phyloP scores from a whole-genome alignment of 2,113 vertebrate species.

The Psittacula cyanocephala region DNA sequence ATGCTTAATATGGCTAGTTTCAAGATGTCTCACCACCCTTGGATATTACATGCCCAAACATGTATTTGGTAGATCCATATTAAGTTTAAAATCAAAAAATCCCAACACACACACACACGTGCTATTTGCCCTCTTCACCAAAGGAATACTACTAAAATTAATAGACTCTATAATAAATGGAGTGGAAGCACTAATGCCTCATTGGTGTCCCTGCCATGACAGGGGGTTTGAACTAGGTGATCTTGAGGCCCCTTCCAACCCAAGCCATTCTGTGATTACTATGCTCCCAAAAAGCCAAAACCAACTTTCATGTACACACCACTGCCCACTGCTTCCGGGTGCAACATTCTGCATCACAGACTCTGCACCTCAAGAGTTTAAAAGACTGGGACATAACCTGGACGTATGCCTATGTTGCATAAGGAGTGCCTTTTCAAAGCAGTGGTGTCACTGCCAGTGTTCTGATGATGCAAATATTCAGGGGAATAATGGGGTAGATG shows the following conservation, averaged over 20 bases:
- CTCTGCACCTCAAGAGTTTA: not conserved
- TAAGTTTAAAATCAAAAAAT: not conserved
- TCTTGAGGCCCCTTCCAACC: not conserved
- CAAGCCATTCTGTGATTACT: not conserved
- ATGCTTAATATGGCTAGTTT: not conserved
- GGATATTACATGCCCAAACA: not conserved
- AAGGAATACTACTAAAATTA: not conserved
- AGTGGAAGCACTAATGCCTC: not conserved
- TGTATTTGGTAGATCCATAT: not conserved
- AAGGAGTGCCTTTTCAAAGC: not conserved
- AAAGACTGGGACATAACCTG: not conserved
- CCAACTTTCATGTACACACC: not conserved
- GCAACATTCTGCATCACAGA: fast-evolving
- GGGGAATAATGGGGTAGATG: not conserved
- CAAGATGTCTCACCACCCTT: not conserved
- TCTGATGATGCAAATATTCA: not conserved
- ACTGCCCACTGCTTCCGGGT: not conserved
- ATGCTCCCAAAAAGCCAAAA: not conserved
- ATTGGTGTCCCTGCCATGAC: not conserved
- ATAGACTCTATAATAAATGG: not conserved
- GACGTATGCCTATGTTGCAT: too few species aligned
- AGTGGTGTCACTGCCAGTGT: not conserved
- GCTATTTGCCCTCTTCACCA: not conserved
- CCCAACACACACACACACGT: not conserved
- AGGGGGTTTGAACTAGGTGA: not conserved